Conservation (phyloP, 2,888 invertebrate genomes). For the Phymatocera aterrima region DNA sequence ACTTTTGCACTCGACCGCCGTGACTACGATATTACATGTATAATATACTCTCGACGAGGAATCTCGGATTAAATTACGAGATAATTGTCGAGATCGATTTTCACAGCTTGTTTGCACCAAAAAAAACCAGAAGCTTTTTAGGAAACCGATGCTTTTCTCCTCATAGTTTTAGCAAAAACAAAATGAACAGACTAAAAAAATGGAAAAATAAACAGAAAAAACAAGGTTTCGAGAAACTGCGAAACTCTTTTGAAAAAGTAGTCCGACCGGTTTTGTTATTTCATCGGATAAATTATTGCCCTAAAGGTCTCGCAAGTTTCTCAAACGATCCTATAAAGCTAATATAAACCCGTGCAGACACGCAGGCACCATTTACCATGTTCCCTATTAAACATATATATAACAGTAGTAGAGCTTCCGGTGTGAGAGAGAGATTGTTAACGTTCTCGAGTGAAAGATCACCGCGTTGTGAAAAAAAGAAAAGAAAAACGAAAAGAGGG, state of each 20-base stretch:
- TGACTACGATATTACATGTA: background rate
- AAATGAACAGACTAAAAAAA: no score
- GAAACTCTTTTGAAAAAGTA: background rate
- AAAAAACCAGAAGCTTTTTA: conserved; percentile 58
- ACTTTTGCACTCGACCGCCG: conserved; percentile 13
- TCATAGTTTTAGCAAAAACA: conserved; percentile 42
- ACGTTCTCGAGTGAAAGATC: conserved; percentile 11
- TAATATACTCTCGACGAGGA: background rate
- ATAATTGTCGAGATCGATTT: background rate
- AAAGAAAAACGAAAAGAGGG: background rate
- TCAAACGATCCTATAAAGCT: conserved; percentile 17
- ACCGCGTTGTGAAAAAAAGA: background rate
- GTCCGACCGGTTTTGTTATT: background rate
- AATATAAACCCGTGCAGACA: conserved; percentile 18
- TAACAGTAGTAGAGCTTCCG: conserved; percentile 23
- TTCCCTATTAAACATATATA: no score
- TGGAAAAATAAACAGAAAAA: no score
- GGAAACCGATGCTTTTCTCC: conserved; percentile 63
- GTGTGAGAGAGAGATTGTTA: conserved; percentile 36
- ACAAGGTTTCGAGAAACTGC: conserved; percentile 22
- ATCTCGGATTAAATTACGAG: background rate
- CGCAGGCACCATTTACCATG: conserved; percentile 13
- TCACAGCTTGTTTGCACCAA: background rate
- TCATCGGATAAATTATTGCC: conserved; percentile 15
- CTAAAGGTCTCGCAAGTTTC: conserved; percentile 12